Evolutionary conservation across 2,113 vertebrate species (phyloP).

Genomic region (Macroglossus sobrinus): DNA sequence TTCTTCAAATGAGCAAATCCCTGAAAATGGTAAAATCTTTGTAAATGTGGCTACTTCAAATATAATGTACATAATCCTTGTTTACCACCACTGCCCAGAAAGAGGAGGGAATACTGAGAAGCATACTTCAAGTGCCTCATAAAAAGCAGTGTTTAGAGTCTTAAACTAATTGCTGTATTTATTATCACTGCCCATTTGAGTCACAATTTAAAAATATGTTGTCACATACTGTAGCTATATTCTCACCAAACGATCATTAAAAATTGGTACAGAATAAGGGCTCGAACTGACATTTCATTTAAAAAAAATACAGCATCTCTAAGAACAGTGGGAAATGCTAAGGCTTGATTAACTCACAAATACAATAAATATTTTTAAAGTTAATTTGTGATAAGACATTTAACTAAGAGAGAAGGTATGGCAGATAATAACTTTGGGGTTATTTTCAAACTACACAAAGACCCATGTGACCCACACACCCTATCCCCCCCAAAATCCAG

Average conservation of each 20-base stretch:
- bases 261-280: background rate
- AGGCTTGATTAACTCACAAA: slow-evolving; percentile 5
- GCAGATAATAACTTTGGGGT: background rate
- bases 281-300: background rate
- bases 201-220: background rate
- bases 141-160: background rate
- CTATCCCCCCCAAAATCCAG: background rate
- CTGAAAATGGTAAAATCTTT: background rate
- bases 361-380: slow-evolving; percentile 24
- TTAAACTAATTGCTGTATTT: background rate
- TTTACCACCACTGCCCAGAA: background rate
- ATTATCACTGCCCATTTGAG: background rate
- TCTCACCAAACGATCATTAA: background rate
- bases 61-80: background rate
- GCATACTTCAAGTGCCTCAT: background rate
- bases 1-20: slow-evolving; percentile 6
- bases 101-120: background rate
- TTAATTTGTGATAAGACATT: background rate
- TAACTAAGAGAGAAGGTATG: background rate
- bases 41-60: background rate
- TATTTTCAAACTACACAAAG: background rate
- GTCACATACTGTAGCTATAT: background rate
- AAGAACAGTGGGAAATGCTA: background rate
- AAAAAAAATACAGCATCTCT: background rate
- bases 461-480: background rate